Evolutionary conservation across 2,113 vertebrate species (phyloP).

Genomic region (Menura novaehollandiae): DNA sequence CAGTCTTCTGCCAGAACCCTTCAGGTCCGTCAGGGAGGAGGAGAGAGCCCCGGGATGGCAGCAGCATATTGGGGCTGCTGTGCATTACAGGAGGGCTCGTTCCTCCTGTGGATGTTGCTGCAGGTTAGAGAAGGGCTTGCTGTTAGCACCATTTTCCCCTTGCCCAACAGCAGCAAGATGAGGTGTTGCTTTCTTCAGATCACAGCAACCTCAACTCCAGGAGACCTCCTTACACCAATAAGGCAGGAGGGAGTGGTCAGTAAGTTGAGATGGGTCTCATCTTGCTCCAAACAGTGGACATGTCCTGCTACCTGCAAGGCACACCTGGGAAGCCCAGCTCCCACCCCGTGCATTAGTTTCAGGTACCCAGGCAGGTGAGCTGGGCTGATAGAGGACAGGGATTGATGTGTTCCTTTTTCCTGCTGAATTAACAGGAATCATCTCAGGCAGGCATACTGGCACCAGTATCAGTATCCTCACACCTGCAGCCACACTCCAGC

Average conservation of each 20-base stretch:
- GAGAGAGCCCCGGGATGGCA: neutral
- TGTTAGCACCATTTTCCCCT: neutral
- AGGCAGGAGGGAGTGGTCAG: neutral
- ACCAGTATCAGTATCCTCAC: neutral
- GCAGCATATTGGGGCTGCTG: neutral
- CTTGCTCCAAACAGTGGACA: neutral
- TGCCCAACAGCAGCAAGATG: neutral
- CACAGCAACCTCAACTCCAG: fast-evolving
- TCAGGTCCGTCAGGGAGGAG: neutral
- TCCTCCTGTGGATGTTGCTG: neutral
- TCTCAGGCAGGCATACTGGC: neutral
- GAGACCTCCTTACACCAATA: neutral
- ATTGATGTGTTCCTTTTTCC: neutral
- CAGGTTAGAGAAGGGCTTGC: neutral
- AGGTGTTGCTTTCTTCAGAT: neutral
- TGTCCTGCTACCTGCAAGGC: neutral
- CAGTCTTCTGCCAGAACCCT: neutral
- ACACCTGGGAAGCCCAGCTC: neutral
- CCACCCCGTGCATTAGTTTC: neutral
- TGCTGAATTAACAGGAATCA: too few relatives aligned
- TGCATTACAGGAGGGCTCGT: neutral
- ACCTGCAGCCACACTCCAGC: neutral
- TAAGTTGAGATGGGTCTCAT: neutral
- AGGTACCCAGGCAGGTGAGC: neutral
- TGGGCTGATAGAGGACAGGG: neutral